Evolutionary conservation across 2,888 invertebrate genomes (phyloP).

Genomic region (Leptinotarsa peninsularis): DNA sequence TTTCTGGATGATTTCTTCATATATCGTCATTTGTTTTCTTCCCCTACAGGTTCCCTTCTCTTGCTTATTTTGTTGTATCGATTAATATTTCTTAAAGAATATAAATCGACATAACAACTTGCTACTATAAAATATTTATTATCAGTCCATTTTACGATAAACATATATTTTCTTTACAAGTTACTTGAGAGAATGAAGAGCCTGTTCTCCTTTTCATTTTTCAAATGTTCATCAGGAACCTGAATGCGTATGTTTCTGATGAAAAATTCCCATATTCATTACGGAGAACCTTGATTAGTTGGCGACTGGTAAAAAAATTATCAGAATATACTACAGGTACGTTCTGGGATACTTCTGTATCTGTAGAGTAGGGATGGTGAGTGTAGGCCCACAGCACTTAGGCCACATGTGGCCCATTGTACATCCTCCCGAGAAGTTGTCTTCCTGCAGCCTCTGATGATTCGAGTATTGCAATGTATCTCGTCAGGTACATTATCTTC

Average conservation of each 20-base stretch:
- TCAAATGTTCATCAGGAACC: neutral
- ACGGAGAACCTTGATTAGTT: slow-evolving; percentile 4
- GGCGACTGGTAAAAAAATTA: slow-evolving; percentile 22
- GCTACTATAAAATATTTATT: slow-evolving; percentile 47
- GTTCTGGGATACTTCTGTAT: slow-evolving; percentile 17
- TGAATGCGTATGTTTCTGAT: slow-evolving; percentile 10
- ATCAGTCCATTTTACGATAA: slow-evolving; percentile 47
- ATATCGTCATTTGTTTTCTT: no score
- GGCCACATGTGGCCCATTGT: no score
- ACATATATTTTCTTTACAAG: slow-evolving; percentile 14
- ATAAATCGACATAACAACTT: slow-evolving; percentile 16
- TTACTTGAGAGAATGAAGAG: neutral
- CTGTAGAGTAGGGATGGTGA: no score
- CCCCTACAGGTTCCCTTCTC: slow-evolving; percentile 24
- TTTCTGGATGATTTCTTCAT: no score
- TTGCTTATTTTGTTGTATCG: slow-evolving; percentile 27
- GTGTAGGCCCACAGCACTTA: no score
- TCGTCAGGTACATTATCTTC: neutral
- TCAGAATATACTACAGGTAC: slow-evolving; percentile 21
- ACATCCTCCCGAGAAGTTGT: no score
- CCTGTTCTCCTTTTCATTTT: slow-evolving; percentile 20
- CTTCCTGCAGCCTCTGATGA: neutral
- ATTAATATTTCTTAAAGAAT: slow-evolving; percentile 2
- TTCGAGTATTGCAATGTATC: neutral
- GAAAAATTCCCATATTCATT: slow-evolving; percentile 16